Evolutionary conservation across 2,113 vertebrate genomes (phyloP).

Genomic region (Saguinus midas): DNA sequence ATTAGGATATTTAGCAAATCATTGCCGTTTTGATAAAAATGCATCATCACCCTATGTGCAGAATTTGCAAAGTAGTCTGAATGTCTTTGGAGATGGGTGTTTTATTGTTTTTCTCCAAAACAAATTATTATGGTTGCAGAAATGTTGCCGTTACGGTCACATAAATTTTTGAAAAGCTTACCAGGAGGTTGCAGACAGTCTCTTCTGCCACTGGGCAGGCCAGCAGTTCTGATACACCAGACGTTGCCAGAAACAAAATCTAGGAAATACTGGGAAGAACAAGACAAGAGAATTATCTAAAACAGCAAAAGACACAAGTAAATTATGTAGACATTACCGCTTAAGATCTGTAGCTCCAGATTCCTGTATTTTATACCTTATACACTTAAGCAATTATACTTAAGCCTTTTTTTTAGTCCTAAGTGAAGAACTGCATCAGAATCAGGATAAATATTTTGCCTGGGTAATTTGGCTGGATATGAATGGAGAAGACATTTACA

Average conservation of each 20-base stretch:
- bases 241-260: neutral
- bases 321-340: neutral
- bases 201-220: neutral
- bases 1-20: neutral
- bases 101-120: neutral
- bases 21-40: neutral
- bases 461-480: neutral
- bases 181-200: neutral
- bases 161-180: neutral
- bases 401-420: neutral
- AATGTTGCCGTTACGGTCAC: neutral
- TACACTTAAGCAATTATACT: neutral
- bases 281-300: neutral
- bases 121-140: neutral
- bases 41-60: neutral
- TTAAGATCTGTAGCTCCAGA: neutral
- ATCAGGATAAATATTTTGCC: conserved; percentile 47
- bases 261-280: neutral
- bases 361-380: neutral
- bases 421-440: conserved; percentile 17
- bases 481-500: conserved; percentile 13
- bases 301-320: neutral
- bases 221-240: neutral
- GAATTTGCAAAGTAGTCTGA: neutral
- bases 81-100: conserved; percentile 5